Evolutionary conservation across 1,140 invertebrate species (phyloP), one percentile per base, ranked within the genome.

Genomic region (Magallana gigas): DNA sequence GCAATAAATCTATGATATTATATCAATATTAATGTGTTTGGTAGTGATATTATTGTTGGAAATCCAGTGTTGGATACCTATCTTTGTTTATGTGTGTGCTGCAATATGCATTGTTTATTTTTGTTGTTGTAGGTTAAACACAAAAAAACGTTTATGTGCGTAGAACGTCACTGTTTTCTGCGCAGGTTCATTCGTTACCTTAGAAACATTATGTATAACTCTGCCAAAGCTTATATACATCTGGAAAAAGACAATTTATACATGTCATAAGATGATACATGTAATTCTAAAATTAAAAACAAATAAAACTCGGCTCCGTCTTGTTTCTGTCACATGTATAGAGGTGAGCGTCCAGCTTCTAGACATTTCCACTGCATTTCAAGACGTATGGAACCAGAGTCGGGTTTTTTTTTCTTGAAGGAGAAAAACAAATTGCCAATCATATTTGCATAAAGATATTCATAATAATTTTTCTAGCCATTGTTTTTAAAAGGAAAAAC

Each of bases 31-130:
- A 12, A 62, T 12, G 68, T 76, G 23, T 29, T 76, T 29, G 23
- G 68, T 29, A 76, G 68, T 76, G 68, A 76, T 76, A 76, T 68
- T n/a, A 12, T 76, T 76, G 68, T 76, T 76, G 68, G 68, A 76
- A 76, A 76, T 76, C 68, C 68, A 76, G 36, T 76, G 23, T 76
- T 29, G 14, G 8, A 76, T 29, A 12, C 0, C 18, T 16, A 64
- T 18, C 16, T n/a, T n/a, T 64, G 36, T 76, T 12, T 29, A 76
- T 29, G 68, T 76, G 68, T 29, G 23, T 76, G 68, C 68, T 29
- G 68, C 68, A 76, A 76, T 76, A 76, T 76, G 36, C 23, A 29
- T 9, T 29, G 36, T 76, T 62, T 62, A 76, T 76, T 12, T 76
- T 14, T 76, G 23, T 76, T 76, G 23, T 76, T 76, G 68, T 76